Evolutionary conservation across 2,888 invertebrate species (phyloP).

Genomic region (Mythimna albipuncta): DNA sequence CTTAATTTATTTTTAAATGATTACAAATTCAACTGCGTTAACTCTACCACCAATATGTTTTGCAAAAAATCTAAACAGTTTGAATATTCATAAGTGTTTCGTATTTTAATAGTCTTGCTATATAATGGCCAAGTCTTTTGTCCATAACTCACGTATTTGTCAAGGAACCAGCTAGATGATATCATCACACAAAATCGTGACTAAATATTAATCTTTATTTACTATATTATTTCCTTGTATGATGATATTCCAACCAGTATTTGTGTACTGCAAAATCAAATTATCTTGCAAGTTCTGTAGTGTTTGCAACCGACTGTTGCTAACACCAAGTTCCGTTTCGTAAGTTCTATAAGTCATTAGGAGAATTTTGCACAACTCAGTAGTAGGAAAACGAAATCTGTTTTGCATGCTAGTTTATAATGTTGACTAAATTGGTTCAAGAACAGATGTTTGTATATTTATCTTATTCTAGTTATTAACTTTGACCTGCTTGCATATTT

Average conservation of each 20-base stretch:
- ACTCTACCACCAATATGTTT: conserved; percentile 8
- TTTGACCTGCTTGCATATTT: conserved; percentile 46
- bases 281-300: conserved; percentile 39
- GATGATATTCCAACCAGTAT: conserved; percentile 43
- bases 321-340: conserved; percentile 55
- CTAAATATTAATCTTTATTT: conserved; percentile 56
- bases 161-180: conserved; percentile 47
- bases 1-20: not conserved
- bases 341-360: conserved; percentile 56
- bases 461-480: conserved; percentile 24
- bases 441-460: conserved; percentile 35
- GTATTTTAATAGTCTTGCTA: conserved; percentile 48
- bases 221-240: conserved; percentile 59
- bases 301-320: conserved; percentile 43
- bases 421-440: conserved; percentile 47
- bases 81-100: conserved; percentile 50
- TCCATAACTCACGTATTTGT: conserved; percentile 47
- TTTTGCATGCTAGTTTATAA: conserved; percentile 50
- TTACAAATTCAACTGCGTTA: conserved; percentile 1
- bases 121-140: conserved; percentile 43
- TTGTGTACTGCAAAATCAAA: conserved; percentile 39
- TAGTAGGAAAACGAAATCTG: conserved; percentile 47
- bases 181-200: conserved; percentile 65
- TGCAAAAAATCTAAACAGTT: conserved; percentile 11
- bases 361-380: conserved; percentile 58